Base-by-base conservation (phyloP, 1,140 invertebrate genomes). In the Cotesia vestalis region DNA sequence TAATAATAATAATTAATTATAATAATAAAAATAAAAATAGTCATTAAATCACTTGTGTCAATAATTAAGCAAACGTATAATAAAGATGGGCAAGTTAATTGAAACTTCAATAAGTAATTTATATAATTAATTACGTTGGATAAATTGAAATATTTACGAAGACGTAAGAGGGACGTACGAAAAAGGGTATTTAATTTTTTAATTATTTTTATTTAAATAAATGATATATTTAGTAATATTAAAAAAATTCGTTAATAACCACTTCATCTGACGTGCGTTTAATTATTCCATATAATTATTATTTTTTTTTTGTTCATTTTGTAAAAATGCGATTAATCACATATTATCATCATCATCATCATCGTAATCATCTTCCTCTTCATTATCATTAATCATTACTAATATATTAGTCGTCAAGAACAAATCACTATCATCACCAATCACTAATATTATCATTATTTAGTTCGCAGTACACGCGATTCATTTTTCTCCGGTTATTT, bases 141-240 rank as follows among this genome's bases (percentile, higher is more conserved):
- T 46, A 46, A 46, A 46, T 6, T 46, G 6, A 46, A 46, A 63
- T 63, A 63, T 63, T 63, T 46, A 27, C 34, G 35, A 40, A 35
- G 27, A 27, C 61, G 53, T 60, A 67, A 72, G 63, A 72, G 71
- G 71, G 71, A 72, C 71, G 71, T 40, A 67, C 55, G 71, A 67
- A 53, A 27, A 17, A 12, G 35, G 53, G 36, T 35, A 8, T 57
- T 59, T 59, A 11, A 34, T 63, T 57, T 68, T 40, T 40, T 8
- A 40, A 40, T 40, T 40, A 46, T 46, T 46, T 46, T 46, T 9
- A 46, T 9, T 46, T 46, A 46, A 46, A 46, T 46, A 46, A 46
- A 46, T 46, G 40, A 46, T 55, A 14, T 4, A 61, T 38, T 8
- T 12, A 17, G 11, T 38, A n/a, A 69, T 62, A 34, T n/a, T 46